These are phyloP conservation scores for Tribolium madens DNA, from an alignment of 1,140 invertebrate species.

Conservation along the genomic window DNA sequence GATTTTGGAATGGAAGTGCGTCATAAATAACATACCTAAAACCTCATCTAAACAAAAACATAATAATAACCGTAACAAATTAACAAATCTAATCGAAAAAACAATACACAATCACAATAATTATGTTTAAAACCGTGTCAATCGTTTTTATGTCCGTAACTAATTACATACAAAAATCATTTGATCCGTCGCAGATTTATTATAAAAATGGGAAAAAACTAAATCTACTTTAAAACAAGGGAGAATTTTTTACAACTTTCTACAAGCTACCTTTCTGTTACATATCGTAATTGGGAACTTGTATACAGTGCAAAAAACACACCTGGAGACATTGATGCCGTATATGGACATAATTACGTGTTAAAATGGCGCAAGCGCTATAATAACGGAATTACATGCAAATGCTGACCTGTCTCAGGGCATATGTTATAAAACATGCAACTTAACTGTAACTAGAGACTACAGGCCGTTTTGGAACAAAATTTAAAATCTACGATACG, in stretches of 20 bases:
- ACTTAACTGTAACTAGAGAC: not conserved
- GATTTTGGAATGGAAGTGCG: constrained; percentile 31
- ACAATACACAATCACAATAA: constrained; percentile 26
- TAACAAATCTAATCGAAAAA: constrained; percentile 13
- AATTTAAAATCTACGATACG: too few species aligned
- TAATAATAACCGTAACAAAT: constrained; percentile 13
- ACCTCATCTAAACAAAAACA: constrained; percentile 15
- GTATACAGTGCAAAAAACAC: not conserved
- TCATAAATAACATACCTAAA: constrained; percentile 23
- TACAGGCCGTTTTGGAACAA: not conserved
- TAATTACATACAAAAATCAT: constrained; percentile 9
- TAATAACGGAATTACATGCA: constrained; percentile 18
- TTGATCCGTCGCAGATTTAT: not conserved
- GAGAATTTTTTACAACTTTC: constrained; percentile 21
- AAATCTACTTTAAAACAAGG: constrained; percentile 29
- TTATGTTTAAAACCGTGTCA: constrained; percentile 4
- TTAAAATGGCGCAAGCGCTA: constrained; percentile 20
- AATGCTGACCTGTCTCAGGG: not conserved
- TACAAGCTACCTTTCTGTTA: constrained; percentile 26
- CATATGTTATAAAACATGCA: not conserved
- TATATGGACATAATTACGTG: constrained; percentile 9
- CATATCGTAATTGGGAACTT: constrained; percentile 8
- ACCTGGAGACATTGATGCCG: not conserved
- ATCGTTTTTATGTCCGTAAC: not conserved
- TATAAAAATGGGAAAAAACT: constrained; percentile 29